Percentiles rank a stretch among this genome's conserved stretches.
These are phyloP conservation scores for Clepsis dumicolana DNA, from an alignment of 2,888 invertebrate genomes.

Conservation along the genomic window DNA sequence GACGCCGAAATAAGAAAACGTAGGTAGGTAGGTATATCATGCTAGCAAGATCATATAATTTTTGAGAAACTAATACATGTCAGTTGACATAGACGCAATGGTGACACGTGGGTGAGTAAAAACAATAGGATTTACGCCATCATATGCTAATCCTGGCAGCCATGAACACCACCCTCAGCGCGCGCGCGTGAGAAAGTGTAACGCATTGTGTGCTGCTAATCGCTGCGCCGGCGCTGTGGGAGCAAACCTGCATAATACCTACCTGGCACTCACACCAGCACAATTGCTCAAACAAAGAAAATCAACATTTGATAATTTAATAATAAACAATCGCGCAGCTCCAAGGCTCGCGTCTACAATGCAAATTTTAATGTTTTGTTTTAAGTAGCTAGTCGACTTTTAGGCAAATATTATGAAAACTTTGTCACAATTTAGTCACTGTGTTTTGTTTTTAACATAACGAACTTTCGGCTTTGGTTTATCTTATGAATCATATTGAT, in stretches of 20 bases:
- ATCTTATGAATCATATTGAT: too few species aligned
- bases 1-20: too few species aligned
- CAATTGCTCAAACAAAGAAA: constrained; percentile 46
- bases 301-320: constrained; percentile 47
- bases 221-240: constrained; percentile 52
- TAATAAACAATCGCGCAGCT: constrained; percentile 32
- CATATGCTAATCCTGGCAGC: constrained; percentile 57
- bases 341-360: constrained; percentile 22
- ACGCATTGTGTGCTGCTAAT: constrained; percentile 58
- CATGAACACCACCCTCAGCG: constrained; percentile 34
- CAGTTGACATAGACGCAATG: constrained; percentile 48
- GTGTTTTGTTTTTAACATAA: neutral
- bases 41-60: neutral
- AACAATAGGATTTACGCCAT: constrained; percentile 64
- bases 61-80: constrained; percentile 26
- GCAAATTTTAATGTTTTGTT: constrained; percentile 17
- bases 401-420: neutral
- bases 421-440: neutral
- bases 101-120: constrained; percentile 61
- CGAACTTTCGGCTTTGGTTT: too few species aligned
- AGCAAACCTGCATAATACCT: constrained; percentile 48
- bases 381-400: neutral
- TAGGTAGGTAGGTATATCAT: too few species aligned
- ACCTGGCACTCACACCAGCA: constrained; percentile 43
- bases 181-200: constrained; percentile 68